phyloP scores from a whole-genome alignment of 2,888 invertebrate genomes.

The Sisyra terminalis region DNA sequence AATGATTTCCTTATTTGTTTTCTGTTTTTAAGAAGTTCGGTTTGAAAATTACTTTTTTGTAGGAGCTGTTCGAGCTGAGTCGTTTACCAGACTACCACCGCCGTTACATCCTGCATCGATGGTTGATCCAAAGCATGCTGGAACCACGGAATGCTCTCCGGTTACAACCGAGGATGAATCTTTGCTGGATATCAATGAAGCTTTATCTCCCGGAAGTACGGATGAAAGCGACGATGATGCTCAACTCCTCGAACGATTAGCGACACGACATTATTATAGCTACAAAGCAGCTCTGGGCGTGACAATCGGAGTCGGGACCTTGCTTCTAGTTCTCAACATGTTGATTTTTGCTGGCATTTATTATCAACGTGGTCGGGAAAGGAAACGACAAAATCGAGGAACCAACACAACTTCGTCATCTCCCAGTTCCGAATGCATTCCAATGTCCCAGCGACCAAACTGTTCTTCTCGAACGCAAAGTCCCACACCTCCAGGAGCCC shows the following conservation, averaged over 20 bases:
- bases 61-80: conserved; percentile 32
- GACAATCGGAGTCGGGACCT: conserved; percentile 58
- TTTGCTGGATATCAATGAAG: conserved; percentile 13
- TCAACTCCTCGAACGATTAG: conserved; percentile 32
- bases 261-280: conserved; percentile 41
- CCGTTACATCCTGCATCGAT: conserved; percentile 23
- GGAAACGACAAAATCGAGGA: conserved; percentile 19
- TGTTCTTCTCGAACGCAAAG: conserved; percentile 19
- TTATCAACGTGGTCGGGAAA: conserved; percentile 47
- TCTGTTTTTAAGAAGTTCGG: too few species aligned
- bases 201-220: conserved; percentile 16
- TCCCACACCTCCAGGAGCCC: conserved; percentile 22
- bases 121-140: conserved; percentile 17
- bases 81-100: conserved; percentile 29
- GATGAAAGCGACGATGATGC: conserved; percentile 31
- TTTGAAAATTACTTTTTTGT: conserved; percentile 12
- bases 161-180: conserved; percentile 21
- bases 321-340: conserved; percentile 52
- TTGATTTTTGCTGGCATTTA: conserved; percentile 64
- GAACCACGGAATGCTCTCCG: conserved; percentile 23
- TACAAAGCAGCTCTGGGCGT: conserved; percentile 64
- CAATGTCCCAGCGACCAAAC: conserved; percentile 22
- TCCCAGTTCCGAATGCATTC: conserved; percentile 24
- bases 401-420: conserved; percentile 15
- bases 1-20: too few species aligned